Percentiles rank a stretch among this genome's conserved stretches.
phyloP scores from a whole-genome alignment of 2,113 vertebrate species.

The Scolopax mira region DNA sequence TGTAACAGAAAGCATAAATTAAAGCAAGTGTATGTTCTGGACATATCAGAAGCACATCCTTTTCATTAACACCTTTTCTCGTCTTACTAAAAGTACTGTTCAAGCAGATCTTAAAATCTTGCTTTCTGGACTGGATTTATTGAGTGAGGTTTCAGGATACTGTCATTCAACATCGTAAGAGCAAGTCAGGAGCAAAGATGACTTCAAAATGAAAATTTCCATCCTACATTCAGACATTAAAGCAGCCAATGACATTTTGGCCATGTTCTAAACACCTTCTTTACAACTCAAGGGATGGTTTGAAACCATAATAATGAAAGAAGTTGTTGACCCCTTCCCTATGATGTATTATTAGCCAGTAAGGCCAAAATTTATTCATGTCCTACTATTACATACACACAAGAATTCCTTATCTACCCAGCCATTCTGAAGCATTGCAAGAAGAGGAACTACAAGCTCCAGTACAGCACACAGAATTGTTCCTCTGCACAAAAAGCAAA shows the following conservation, averaged over 20 bases:
- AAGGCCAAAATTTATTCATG: background rate
- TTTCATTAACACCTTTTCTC: background rate
- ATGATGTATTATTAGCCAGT: background rate
- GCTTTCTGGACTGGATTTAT: background rate
- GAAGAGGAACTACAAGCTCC: background rate
- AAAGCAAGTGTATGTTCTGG: background rate
- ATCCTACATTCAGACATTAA: background rate
- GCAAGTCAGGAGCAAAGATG: background rate
- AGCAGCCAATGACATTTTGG: background rate
- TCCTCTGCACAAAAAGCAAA: background rate
- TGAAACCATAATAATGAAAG: background rate
- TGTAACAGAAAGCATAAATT: background rate
- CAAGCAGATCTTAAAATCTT: background rate
- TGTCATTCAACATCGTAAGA: background rate
- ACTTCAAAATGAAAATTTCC: background rate
- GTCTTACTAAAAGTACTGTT: background rate
- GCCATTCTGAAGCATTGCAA: background rate
- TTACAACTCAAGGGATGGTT: background rate
- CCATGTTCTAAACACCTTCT: background rate
- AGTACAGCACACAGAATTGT: background rate
- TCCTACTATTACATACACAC: rapidly evolving
- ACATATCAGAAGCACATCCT: background rate
- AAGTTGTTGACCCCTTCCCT: background rate
- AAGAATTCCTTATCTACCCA: background rate
- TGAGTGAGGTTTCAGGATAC: background rate